phyloP scores from a whole-genome alignment of 2,888 invertebrate genomes.

The Aporophyla nigra region DNA sequence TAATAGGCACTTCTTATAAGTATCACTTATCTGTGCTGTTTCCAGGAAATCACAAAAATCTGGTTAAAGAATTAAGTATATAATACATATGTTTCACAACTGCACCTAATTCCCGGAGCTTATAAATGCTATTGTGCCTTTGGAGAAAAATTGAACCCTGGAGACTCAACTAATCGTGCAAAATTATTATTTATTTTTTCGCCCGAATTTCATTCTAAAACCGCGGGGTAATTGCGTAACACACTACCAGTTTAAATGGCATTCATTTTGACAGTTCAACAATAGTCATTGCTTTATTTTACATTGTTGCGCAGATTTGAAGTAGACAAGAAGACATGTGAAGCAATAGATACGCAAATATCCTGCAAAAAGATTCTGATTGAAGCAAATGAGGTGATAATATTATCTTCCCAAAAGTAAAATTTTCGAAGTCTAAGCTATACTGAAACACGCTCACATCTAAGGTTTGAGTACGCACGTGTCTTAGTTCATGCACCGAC shows the following conservation, averaged over 20 bases:
- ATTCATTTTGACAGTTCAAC: neutral
- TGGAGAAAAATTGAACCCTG: neutral
- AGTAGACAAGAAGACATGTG: too few species aligned
- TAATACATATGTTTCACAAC: neutral
- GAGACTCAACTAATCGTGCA: neutral
- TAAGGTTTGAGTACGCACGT: slow-evolving; percentile 64
- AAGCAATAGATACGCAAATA: neutral
- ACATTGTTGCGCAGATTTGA: neutral
- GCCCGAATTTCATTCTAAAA: neutral
- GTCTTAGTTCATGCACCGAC: slow-evolving; percentile 69
- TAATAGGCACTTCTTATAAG: neutral
- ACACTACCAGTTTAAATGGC: too few species aligned
- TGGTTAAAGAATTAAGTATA: neutral
- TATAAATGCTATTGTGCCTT: neutral
- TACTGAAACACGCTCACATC: slow-evolving; percentile 43
- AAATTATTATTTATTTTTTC: neutral
- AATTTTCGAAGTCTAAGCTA: slow-evolving; percentile 16
- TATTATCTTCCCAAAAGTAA: neutral
- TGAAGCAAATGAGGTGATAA: neutral
- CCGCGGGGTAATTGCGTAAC: too few species aligned
- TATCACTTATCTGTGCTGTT: neutral
- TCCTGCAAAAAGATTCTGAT: neutral
- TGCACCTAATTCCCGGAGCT: neutral
- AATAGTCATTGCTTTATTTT: neutral
- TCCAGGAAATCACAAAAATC: neutral